Evolutionary conservation across 2,888 invertebrate species (phyloP), one percentile per base, ranked within the genome.

Genomic region (Colletes collaris): DNA sequence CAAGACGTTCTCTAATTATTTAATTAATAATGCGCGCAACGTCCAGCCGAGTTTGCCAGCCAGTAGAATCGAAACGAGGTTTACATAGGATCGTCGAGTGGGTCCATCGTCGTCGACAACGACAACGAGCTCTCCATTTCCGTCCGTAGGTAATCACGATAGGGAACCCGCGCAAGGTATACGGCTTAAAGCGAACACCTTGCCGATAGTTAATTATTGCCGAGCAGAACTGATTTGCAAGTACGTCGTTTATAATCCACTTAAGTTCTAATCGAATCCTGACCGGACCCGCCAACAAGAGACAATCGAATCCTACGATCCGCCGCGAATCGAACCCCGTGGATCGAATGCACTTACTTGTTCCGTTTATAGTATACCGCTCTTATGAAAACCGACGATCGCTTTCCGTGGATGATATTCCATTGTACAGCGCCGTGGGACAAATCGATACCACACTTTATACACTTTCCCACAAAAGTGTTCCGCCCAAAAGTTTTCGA

Each of bases 241-340:
- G 87, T 87, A 83, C 86, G 87, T 82, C 87, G 83, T 87, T 87
- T 86, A 87, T 86, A 86, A 86, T 86, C 86, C 86, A 86, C 87
- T 86, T 85, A 85, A 79, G 82, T 76, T 79, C 81, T 86, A 84
- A 86, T 86, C 86, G 87, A 86, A 86, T 86, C 76, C 82, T 74
- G 82, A 84, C 81, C 69, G 76, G 69, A 67, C 62, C 76, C 84
- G 72, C 60, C 65, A 76, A 83, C 81, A 78, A 86, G 72, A 76
- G 81, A 78, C 83, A 81, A 82, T 81, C 83, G 79, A 75, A 65
- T 58, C 52, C 27, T 40, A 59, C 50, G 56, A 76, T 75, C 60
- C 64, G 56, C 65, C 49, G 6, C 40, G 49, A 50, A 79, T 72
- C 67, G 76, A 75, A 73, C 72, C 62, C 40, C 40, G 4, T 63